Conservation (phyloP, 1,140 invertebrate genomes). For the Drosophila ananassae region DNA sequence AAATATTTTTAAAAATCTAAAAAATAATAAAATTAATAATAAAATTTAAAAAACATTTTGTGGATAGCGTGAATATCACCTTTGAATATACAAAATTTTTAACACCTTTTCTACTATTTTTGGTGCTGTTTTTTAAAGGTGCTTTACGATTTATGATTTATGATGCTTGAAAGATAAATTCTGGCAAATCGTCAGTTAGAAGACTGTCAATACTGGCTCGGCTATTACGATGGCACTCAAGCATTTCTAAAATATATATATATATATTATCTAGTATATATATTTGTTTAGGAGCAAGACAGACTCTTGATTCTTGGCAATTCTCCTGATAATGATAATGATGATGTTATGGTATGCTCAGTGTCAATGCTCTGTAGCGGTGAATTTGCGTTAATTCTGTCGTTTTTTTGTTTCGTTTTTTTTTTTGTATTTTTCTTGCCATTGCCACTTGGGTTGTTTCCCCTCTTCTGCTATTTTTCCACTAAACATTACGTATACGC, state of each 20-base stretch:
- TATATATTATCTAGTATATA: conserved; percentile 11
- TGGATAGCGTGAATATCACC: neutral
- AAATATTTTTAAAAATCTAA: neutral
- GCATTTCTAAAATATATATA: conserved; percentile 12
- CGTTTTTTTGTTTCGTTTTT: neutral
- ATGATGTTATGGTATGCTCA: conserved; percentile 37
- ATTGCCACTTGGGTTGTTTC: conserved; percentile 1
- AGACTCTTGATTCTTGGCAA: neutral
- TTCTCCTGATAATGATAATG: conserved; percentile 43
- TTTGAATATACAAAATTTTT: neutral
- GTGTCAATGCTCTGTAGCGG: conserved; percentile 79
- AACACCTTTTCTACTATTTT: conserved; percentile 3
- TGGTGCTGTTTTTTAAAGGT: conserved; percentile 27
- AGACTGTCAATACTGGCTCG: conserved; percentile 73
- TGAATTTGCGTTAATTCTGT: conserved; percentile 53
- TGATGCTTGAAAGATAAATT: conserved; percentile 82
- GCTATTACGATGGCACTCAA: conserved; percentile 19
- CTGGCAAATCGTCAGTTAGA: conserved; percentile 67
- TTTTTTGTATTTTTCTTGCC: neutral
- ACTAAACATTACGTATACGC: conserved; percentile 70
- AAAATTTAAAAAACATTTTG: neutral
- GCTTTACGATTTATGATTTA: conserved; percentile 76
- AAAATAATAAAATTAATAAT: neutral
- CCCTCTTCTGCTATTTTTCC: neutral
- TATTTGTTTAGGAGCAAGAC: neutral